Base-by-base conservation (phyloP, 1,140 invertebrate genomes). In the Lepidotrigona ventralis region DNA sequence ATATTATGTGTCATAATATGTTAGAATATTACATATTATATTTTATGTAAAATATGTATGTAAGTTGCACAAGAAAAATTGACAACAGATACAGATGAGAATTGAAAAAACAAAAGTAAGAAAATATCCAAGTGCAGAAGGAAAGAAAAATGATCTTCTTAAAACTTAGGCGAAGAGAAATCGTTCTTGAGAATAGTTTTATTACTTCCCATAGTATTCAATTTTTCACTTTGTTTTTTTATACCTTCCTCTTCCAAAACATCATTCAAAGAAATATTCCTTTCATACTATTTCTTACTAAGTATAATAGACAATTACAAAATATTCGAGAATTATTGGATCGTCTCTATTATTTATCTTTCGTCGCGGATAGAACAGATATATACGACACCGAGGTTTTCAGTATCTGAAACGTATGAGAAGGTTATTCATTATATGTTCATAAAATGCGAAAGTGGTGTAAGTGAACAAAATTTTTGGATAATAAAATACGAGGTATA, bases 311-410 rank as follows among this genome's bases (percentile, higher is more conserved):
- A 53, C 9, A 26, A 17, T 21, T 46, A n/a, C 21, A n/a, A 23
- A 70, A 79, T 68, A 39, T 26, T 39, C 21, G 21, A 58, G 2
- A 53, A 26, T 19, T 6, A 14, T n/a, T 39, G 39, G 39, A 39
- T 39, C 39, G 39, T 39, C 4, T 39, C 6, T 39, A 46, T 33
- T 29, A 46, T 64, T 14, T 14, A 15, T 68, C 46, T 54, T 86
- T 88, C 46, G 83, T 73, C 5, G 89, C 82, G 6, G 70, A 79
- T 1, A 92, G 66, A 54, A 88, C 85, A 2, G 90, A 92, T 56
- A 91, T 74, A 54, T 91, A 92, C 23, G 85, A 82, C 58, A 88
- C 54, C 11, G 91, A 90, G n/a, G 71, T 87, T 83, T 89, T 91
- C 8, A 91, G 75, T 60, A 91, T 66, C 91, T 91, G 39, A 85